A percentile compares a stretch with the other conserved stretches of the same genome.
phyloP scores from a whole-genome alignment of 2,797 vertebrate genomes.

The Mus minutoides region DNA sequence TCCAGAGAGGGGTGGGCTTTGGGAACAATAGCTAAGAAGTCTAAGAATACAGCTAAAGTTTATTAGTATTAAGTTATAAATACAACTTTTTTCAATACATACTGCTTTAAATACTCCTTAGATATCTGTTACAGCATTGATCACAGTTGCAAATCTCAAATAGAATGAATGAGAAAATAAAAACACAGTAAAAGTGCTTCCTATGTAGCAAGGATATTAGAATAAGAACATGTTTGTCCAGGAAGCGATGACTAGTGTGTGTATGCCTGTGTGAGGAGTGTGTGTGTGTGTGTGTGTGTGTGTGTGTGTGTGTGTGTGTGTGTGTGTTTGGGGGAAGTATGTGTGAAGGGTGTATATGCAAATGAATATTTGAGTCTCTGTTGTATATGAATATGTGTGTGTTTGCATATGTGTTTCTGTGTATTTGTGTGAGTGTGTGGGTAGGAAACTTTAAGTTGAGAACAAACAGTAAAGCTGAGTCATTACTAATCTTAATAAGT shows the following conservation, averaged over 20 bases:
- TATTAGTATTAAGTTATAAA: neutral
- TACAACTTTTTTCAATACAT: neutral
- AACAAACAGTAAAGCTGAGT: neutral
- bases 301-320: neutral
- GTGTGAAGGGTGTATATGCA: neutral
- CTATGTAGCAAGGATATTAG: neutral
- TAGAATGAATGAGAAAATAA: neutral
- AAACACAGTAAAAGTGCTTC: neutral
- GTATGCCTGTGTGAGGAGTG: neutral
- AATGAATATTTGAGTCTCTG: neutral
- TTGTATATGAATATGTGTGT: neutral
- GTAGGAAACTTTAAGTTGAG: fast-evolving
- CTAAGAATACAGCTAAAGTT: neutral
- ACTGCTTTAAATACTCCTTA: neutral
- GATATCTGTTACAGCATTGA: neutral
- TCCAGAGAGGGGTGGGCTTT: neutral
- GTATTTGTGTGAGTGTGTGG: neutral
- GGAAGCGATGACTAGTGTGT: neutral
- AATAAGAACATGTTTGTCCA: neutral
- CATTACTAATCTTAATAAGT: neutral
- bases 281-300: neutral
- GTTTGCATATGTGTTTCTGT: neutral
- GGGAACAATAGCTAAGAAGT: neutral
- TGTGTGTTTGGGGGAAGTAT: neutral
- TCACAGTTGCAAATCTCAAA: conserved; percentile 12